Percentiles rank a stretch among this genome's conserved stretches.
These are phyloP conservation scores for Sphenodon punctatus DNA, from an alignment of 2,797 vertebrate species.

Conservation along the genomic window DNA sequence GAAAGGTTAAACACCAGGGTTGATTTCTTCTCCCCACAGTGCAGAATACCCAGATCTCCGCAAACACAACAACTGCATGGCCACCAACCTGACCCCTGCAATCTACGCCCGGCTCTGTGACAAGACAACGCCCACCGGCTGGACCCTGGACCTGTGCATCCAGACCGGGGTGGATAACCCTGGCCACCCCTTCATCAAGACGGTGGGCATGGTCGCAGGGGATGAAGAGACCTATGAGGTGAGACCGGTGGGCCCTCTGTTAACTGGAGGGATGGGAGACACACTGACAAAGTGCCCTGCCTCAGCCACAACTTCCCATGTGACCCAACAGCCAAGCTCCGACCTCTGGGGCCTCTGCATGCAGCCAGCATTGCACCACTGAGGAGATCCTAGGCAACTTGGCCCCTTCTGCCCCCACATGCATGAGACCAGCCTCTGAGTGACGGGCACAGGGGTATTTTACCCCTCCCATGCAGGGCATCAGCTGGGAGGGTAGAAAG, in stretches of 20 bases:
- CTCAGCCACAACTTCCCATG: background rate
- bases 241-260: slow-evolving; percentile 28
- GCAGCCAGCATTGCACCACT: too few species aligned
- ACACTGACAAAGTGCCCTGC: too few species aligned
- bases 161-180: slow-evolving; percentile 98
- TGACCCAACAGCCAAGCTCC: too few species aligned
- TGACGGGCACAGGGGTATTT: too few species aligned
- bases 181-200: slow-evolving; percentile 96
- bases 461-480: too few species aligned
- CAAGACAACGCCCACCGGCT: slow-evolving; percentile 90
- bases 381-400: too few species aligned
- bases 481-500: too few species aligned
- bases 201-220: slow-evolving; percentile 88
- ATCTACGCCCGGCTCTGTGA: slow-evolving; percentile 91
- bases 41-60: slow-evolving; percentile 95
- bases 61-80: slow-evolving; percentile 99
- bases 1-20: too few species aligned
- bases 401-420: too few species aligned
- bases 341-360: background rate
- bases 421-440: too few species aligned
- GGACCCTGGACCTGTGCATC: slow-evolving; percentile 93
- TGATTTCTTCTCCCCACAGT: slow-evolving; percentile 77
- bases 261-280: too few species aligned
- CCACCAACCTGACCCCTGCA: slow-evolving; percentile 89
- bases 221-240: slow-evolving; percentile 97